These are phyloP conservation scores for Phymanthus crucifer DNA, from an alignment of 92 coral and sea anemone genomes.

Conservation along the genomic window DNA sequence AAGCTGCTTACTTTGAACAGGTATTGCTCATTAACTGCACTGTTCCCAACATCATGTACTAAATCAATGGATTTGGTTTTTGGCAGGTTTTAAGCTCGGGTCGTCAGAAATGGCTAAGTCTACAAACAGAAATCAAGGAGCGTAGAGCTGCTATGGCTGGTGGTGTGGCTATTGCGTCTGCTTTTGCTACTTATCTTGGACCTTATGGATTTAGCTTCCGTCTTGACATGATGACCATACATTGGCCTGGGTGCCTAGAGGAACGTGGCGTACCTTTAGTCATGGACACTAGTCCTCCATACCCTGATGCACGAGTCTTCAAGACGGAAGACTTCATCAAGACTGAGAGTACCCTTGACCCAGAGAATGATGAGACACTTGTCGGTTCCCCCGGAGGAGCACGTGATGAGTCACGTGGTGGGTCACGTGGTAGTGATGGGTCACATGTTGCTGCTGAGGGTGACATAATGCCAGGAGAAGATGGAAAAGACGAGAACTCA, in stretches of 20 bases:
- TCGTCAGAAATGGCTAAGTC: constrained; percentile 88
- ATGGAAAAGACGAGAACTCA: constrained; percentile 31
- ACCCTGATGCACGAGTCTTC: constrained; percentile 57
- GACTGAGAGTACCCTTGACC: constrained; percentile 32
- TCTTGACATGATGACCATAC: constrained; percentile 85
- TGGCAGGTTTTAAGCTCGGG: constrained; percentile 87
- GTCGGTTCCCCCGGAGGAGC: background rate
- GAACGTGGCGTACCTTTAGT: constrained; percentile 95
- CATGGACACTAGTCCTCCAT: constrained; percentile 69
- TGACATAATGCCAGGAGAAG: constrained; percentile 2
- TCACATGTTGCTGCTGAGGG: constrained; percentile 14
- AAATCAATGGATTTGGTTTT: too few relatives aligned
- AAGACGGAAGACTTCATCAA: constrained; percentile 38
- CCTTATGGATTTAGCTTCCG: constrained; percentile 93
- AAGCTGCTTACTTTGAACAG: constrained; percentile 96
- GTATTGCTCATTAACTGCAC: constrained; percentile 48
- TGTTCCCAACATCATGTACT: too few relatives aligned
- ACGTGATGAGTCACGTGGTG: constrained; percentile 10
- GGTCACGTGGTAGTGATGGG: background rate
- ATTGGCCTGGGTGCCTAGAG: constrained; percentile 92
- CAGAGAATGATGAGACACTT: background rate
- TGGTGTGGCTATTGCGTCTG: constrained; percentile 95
- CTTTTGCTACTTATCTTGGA: constrained; percentile 94
- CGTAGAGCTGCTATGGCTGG: constrained; percentile 92
- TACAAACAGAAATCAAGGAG: constrained; percentile 77